Base-by-base conservation (phyloP, 2,888 invertebrate species). In the Amiota mariae region DNA sequence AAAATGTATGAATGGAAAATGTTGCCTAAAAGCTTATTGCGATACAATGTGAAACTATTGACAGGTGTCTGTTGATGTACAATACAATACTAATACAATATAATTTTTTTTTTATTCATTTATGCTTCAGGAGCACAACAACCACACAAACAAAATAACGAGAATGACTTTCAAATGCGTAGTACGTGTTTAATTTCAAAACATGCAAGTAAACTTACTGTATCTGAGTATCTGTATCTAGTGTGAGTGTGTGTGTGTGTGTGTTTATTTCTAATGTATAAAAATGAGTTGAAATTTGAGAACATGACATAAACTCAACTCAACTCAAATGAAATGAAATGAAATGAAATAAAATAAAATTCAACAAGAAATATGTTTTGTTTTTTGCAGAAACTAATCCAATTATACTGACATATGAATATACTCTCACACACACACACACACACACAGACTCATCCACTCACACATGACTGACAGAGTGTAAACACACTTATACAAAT, bases 11-110 rank as follows among this genome's bases (percentile, higher is more conserved):
- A 36, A 36, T 36, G 36, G 36, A 36, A 36, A 36, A 36, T 36
- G 36, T 59, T 47, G 64, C 64, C 64, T 64, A 64, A 64, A 64
- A 64, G 64, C 64, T 47, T 46, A 47, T 47, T 64, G 47, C 64
- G 15, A 64, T 64, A 48, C 15, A 36, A 64, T 48, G 46, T 48
- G 48, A 64, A 64, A 64, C 64, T 64, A 64, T 64, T 64, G 64
- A 64, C 64, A 64, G 64, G 47, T 64, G 64, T 64, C 64, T 20
- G 59, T 18, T 64, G 64, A 57, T 57, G 57, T 57, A 36, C 36
- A 36, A 36, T 36, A 6, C 3, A n/a, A n/a, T n/a, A n/a, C n/a
- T n/a, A n/a, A n/a, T 36, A 36, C 3, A 36, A 36, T 36, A 36
- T 36, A 36, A 2, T 4, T 36, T 36, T n/a, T 24, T n/a, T 59